These are phyloP conservation scores for Diadegma fenestrale DNA, from an alignment of 2,888 invertebrate genomes.

Conservation along the genomic window DNA sequence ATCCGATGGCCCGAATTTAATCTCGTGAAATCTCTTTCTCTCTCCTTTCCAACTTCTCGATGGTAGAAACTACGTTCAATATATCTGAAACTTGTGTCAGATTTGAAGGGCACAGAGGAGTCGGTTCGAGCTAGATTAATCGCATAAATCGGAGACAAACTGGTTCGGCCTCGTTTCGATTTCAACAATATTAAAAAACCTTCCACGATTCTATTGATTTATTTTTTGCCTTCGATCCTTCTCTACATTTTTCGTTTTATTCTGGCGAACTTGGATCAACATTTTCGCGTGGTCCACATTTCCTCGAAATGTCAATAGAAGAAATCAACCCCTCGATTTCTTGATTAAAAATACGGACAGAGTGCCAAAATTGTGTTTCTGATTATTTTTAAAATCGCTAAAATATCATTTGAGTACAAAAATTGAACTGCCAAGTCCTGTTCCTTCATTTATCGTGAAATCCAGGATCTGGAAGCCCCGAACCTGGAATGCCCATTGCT, in stretches of 20 bases:
- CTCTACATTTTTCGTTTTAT: not conserved
- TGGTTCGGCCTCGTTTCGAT: constrained; percentile 9
- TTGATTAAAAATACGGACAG: not conserved
- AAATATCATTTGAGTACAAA: too few species aligned
- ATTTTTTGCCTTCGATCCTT: not conserved
- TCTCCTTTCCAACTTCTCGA: constrained; percentile 14
- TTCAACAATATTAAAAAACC: constrained; percentile 5
- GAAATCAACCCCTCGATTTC: not conserved
- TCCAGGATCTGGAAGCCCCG: not conserved
- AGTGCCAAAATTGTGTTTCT: not conserved
- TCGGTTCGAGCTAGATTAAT: constrained; percentile 22
- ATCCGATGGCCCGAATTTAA: constrained; percentile 45
- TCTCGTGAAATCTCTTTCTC: constrained; percentile 13
- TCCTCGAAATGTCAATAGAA: not conserved
- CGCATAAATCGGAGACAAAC: constrained; percentile 20
- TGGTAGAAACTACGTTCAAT: constrained; percentile 14
- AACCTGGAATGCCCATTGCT: too few species aligned
- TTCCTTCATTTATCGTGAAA: not conserved
- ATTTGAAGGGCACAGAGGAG: constrained; percentile 1
- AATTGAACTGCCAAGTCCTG: not conserved
- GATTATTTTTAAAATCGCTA: too few species aligned
- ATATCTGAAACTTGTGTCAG: constrained; percentile 39
- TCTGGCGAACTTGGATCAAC: not conserved
- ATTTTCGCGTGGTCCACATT: not conserved
- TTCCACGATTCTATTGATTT: not conserved